Percentiles rank a stretch among this genome's conserved stretches.
These are phyloP conservation scores for Apolygus lucorum DNA, from an alignment of 1,140 invertebrate genomes.

Conservation along the genomic window DNA sequence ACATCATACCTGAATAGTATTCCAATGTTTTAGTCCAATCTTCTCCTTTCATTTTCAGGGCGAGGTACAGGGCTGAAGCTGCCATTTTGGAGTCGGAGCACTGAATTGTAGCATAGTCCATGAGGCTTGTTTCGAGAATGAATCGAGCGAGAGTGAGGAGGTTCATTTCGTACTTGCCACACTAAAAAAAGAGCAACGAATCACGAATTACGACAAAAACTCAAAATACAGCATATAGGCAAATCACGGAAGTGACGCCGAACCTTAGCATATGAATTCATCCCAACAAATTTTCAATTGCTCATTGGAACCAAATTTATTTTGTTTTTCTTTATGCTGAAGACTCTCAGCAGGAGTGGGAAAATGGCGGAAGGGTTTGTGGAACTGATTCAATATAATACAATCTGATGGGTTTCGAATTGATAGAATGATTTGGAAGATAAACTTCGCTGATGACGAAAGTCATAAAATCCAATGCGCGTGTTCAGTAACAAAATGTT, in stretches of 20 bases:
- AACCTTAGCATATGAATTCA: neutral
- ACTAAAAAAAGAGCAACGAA: slow-evolving; percentile 52
- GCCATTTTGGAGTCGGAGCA: slow-evolving; percentile 81
- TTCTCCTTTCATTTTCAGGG: slow-evolving; percentile 70
- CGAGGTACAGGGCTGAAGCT: slow-evolving; percentile 73
- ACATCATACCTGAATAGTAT: slow-evolving; percentile 65
- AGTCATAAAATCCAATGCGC: no score
- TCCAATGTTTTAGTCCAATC: slow-evolving; percentile 68
- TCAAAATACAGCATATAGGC: neutral
- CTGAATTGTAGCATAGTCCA: slow-evolving; percentile 78
- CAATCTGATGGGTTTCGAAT: no score
- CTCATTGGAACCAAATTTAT: no score
- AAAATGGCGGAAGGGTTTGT: no score
- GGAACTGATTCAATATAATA: no score
- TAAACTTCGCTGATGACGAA: no score
- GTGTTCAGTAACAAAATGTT: no score
- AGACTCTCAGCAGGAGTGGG: no score
- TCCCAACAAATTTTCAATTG: no score
- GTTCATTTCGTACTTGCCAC: slow-evolving; percentile 80
- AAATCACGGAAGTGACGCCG: neutral
- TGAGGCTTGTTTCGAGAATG: slow-evolving; percentile 84
- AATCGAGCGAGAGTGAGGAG: slow-evolving; percentile 86
- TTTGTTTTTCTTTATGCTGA: no score
- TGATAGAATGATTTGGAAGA: no score
- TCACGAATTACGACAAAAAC: slow-evolving; percentile 24